Base-by-base conservation (phyloP, 2,888 invertebrate genomes). In the Drosophila recens region DNA sequence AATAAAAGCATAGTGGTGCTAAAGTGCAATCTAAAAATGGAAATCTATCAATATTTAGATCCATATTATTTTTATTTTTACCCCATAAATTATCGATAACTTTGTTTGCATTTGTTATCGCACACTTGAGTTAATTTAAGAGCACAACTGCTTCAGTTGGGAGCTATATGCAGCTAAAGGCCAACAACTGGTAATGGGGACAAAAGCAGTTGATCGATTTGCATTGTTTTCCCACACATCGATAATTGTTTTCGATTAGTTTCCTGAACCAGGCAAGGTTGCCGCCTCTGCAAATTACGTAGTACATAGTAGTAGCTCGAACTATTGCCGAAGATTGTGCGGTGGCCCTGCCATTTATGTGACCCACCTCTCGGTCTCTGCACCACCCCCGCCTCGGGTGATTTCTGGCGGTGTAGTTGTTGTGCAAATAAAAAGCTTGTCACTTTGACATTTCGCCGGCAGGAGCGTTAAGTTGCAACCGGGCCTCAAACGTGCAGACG, bases 401-500 rank as follows among this genome's bases (percentile, higher is more conserved):
- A 2, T 27, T 27, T 27, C 11, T 10, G 2, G n/a, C 9, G 20
- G 13, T 54, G 56, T 40, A n/a, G 40, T 38, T 48, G 58, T 66
- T 78, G 78, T 69, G 74, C 70, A 78, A 79, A 79, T 74, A 79
- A 75, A 78, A 75, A 79, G 79, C 79, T 78, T 78, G 77, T 78
- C 77, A 78, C 77, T 78, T 79, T 78, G 77, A 78, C 77, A 78
- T 78, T 78, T 78, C 62, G 71, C 75, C 72, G 71, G 79, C 75
- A 78, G 77, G 77, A 79, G 79, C 77, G 72, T 57, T 75, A 76
- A 75, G 38, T 63, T 76, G 72, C 57, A 76, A 67, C 57, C 70
- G 52, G 77, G 77, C 59, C 70, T 23, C 65, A 66, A 74, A 75
- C 74, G 75, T 75, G 75, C 27, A 27, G 27, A 27, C 27, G 27